Evolutionary conservation across 2,888 invertebrate species (phyloP).

Genomic region (Cataglyphis albicans): DNA sequence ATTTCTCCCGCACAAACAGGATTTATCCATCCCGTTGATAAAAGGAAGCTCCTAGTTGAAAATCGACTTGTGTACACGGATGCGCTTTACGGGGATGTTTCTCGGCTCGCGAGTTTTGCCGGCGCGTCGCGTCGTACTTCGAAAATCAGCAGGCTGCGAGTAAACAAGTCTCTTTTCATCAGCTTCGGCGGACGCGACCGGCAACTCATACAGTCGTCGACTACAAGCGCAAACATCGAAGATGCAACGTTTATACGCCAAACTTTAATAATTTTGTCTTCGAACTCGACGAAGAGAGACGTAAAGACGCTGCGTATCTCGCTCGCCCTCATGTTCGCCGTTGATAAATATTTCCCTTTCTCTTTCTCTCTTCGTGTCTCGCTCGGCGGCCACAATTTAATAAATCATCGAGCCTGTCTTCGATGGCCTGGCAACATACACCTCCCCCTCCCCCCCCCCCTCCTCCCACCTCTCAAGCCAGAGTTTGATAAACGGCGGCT

Average conservation of each 20-base stretch:
- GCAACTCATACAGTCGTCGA: conserved; percentile 58
- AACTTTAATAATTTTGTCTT: conserved; percentile 73
- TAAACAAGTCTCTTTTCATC: conserved; percentile 76
- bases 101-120: conserved; percentile 57
- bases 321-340: conserved; percentile 37
- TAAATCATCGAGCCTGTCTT: conserved; percentile 72
- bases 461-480: not conserved
- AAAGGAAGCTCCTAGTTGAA: conserved; percentile 48
- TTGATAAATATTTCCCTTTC: conserved; percentile 63
- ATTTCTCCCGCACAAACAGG: conserved; percentile 31
- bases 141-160: conserved; percentile 65
- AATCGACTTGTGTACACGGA: conserved; percentile 58
- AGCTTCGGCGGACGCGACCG: conserved; percentile 65
- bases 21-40: conserved; percentile 55
- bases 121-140: conserved; percentile 42
- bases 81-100: conserved; percentile 10
- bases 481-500: conserved; percentile 70
- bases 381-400: conserved; percentile 68
- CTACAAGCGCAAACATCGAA: conserved; percentile 65
- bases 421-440: conserved; percentile 57
- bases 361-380: conserved; percentile 36
- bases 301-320: conserved; percentile 14
- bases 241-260: conserved; percentile 66
- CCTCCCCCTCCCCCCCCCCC: not conserved
- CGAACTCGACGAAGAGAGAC: conserved; percentile 20